Percentiles rank a stretch among this genome's conserved stretches.
phyloP scores from a whole-genome alignment of 1,140 invertebrate genomes.

The Meloidogyne chitwoodi region DNA sequence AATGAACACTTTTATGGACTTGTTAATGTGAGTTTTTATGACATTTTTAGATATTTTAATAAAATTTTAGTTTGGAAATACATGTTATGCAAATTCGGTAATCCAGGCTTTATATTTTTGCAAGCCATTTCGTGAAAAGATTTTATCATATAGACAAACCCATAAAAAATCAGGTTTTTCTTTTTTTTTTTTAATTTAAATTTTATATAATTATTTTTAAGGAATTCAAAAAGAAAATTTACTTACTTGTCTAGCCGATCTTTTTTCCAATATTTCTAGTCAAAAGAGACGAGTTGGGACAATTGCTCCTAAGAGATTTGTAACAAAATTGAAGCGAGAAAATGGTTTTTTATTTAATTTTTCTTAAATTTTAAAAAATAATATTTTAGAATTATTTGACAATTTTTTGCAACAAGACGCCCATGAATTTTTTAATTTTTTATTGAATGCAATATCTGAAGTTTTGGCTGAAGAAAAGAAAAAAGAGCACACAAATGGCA shows the following conservation, averaged over 20 bases:
- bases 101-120: conserved; percentile 98
- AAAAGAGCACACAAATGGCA: conserved; percentile 23
- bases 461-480: conserved; percentile 73
- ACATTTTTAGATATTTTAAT: conserved; percentile 11
- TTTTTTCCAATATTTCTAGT: conserved; percentile 97
- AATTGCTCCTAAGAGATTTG: conserved; percentile 98
- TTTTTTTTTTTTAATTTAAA: conserved; percentile 16
- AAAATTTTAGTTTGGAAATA: conserved; percentile 90
- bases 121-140: conserved; percentile 94
- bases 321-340: conserved; percentile 92
- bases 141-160: conserved; percentile 82
- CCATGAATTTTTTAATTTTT: conserved; percentile 97
- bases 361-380: not conserved
- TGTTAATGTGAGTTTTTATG: conserved; percentile 47
- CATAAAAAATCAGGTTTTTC: conserved; percentile 49
- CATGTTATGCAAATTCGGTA: conserved; percentile 98
- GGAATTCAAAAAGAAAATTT: conserved; percentile 96
- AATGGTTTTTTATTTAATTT: conserved; percentile 73
- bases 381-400: conserved; percentile 86
- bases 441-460: conserved; percentile 78
- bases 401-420: conserved; percentile 99
- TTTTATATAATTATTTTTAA: conserved; percentile 59
- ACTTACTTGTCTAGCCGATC: conserved; percentile 90
- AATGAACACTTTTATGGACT: conserved; percentile 59
- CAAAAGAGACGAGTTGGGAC: conserved; percentile 99